Evolutionary conservation across 2,113 vertebrate genomes (phyloP).

Genomic region (Talpa occidentalis): DNA sequence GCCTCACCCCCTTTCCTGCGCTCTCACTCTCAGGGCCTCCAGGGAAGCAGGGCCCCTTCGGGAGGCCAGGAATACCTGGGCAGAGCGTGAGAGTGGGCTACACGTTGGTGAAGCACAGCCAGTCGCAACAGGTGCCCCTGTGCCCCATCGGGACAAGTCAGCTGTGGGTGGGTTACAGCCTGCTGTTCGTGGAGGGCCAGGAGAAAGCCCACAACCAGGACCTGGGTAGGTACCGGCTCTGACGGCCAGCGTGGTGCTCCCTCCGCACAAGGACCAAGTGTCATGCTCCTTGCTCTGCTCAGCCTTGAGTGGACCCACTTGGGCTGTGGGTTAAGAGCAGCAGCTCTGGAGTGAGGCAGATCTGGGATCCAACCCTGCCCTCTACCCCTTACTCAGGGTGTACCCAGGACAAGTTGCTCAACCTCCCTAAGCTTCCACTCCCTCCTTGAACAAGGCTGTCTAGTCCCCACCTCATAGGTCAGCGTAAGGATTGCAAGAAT

Average conservation of each 20-base stretch:
- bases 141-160: constrained; percentile 94
- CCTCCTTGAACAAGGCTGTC: background rate
- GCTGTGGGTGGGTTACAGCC: constrained; percentile 97
- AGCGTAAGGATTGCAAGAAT: background rate
- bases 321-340: background rate
- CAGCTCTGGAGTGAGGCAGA: background rate
- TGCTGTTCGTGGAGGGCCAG: constrained; percentile 96
- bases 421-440: background rate
- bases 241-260: background rate
- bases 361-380: background rate
- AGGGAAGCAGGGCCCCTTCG: constrained; percentile 81
- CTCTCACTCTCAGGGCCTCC: constrained; percentile 80
- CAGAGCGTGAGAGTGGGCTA: constrained; percentile 90
- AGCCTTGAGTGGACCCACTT: background rate
- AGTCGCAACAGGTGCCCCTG: constrained; percentile 91
- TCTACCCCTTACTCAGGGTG: background rate
- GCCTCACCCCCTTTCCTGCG: background rate
- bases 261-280: background rate
- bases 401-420: background rate
- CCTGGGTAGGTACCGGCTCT: constrained; percentile 87
- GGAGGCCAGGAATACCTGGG: constrained; percentile 87
- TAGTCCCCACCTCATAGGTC: background rate
- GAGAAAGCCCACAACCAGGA: constrained; percentile 99
- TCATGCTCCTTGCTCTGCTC: background rate
- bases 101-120: constrained; percentile 96